Evolutionary conservation across 2,888 invertebrate species (phyloP).

Genomic region (Tinea trinotella): DNA sequence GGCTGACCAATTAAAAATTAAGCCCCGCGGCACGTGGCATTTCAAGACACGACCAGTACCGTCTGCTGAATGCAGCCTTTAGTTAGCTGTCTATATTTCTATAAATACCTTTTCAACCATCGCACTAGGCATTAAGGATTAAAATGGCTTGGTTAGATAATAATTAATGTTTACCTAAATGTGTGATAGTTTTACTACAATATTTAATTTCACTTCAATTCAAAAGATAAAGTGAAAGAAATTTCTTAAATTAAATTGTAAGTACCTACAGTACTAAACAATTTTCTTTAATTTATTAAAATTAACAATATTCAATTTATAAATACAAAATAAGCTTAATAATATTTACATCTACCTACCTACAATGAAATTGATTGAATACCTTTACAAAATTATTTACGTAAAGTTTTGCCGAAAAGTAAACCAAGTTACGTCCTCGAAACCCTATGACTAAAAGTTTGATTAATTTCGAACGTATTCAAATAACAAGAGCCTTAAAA

Average conservation of each 20-base stretch:
- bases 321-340: background rate
- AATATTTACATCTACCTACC: too few relatives aligned
- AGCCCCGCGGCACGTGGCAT: conserved; percentile 24
- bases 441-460: conserved; percentile 15
- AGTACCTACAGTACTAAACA: background rate
- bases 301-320: background rate
- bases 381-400: conserved; percentile 2
- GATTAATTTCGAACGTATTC: conserved; percentile 17
- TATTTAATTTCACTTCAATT: background rate
- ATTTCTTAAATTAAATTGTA: background rate
- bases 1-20: conserved; percentile 34
- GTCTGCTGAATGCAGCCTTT: conserved; percentile 14
- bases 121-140: background rate
- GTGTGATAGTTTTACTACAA: background rate
- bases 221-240: background rate
- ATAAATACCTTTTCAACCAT: background rate
- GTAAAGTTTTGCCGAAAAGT: conserved; percentile 1
- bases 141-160: background rate
- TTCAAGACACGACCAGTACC: conserved; percentile 11
- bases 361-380: conserved; percentile 1
- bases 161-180: background rate
- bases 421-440: conserved; percentile 2
- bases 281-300: background rate
- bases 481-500: conserved; percentile 9
- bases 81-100: background rate